These are phyloP conservation scores for Sebastes nivosus DNA, from an alignment of 2,797 vertebrate genomes.

Conservation along the genomic window DNA sequence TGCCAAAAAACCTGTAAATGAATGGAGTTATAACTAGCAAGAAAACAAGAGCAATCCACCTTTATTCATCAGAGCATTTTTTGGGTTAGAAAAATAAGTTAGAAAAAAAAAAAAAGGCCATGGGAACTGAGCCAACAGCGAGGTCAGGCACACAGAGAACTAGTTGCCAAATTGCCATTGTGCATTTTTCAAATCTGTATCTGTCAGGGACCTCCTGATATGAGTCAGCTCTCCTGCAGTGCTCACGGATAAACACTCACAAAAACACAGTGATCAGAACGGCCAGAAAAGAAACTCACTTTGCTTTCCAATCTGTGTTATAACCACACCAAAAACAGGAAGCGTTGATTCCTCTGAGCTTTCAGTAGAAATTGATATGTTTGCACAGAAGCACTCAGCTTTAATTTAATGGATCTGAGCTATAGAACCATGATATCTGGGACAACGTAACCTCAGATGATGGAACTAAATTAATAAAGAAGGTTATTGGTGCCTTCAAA, in stretches of 20 bases:
- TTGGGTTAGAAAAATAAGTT: background rate
- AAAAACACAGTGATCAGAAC: background rate
- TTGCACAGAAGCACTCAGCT: background rate
- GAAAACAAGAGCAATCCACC: background rate
- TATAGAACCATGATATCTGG: background rate
- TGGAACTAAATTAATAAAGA: background rate
- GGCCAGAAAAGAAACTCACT: background rate
- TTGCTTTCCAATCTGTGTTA: background rate
- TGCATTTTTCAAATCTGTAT: slow-evolving; percentile 26
- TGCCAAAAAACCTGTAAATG: no score
- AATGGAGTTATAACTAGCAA: background rate
- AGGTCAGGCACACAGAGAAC: slow-evolving; percentile 19
- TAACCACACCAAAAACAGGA: background rate
- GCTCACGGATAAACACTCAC: background rate
- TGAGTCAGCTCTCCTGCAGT: slow-evolving; percentile 10
- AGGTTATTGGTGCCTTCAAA: background rate
- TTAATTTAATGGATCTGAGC: slow-evolving; percentile 19
- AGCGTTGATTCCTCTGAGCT: background rate
- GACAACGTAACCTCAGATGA: background rate
- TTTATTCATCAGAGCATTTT: background rate
- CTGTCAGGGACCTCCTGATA: slow-evolving; percentile 19
- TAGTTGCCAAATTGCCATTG: slow-evolving; percentile 17
- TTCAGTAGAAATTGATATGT: background rate
- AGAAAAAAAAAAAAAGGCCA: slow-evolving; percentile 3
- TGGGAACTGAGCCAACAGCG: background rate